These are phyloP conservation scores for Pyxicephalus adspersus DNA, from an alignment of 2,113 vertebrate genomes.

Conservation along the genomic window DNA sequence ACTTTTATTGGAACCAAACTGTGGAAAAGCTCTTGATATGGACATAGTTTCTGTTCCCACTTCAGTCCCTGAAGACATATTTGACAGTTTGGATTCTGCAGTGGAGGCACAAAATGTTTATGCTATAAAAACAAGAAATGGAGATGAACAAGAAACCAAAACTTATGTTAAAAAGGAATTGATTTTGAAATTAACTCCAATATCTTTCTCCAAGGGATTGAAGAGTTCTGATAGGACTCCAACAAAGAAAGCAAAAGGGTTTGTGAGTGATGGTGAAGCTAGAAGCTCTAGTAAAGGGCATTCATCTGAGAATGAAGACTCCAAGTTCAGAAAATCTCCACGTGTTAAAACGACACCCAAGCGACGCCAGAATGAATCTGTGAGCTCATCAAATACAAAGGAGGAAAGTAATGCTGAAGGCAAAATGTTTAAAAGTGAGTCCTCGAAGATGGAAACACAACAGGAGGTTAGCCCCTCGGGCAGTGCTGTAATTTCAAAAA, in stretches of 20 bases:
- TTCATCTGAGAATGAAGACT: conserved; percentile 66
- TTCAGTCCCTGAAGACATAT: conserved; percentile 95
- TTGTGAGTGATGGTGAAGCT: not conserved
- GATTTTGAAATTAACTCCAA: conserved; percentile 90
- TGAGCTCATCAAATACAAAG: conserved; percentile 74
- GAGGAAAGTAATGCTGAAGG: conserved; percentile 82
- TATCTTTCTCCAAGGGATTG: conserved; percentile 81
- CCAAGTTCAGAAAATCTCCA: conserved; percentile 81
- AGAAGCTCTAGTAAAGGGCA: conserved; percentile 51
- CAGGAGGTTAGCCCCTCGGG: conserved; percentile 66
- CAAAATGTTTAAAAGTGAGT: conserved; percentile 60
- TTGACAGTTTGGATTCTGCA: conserved; percentile 91
- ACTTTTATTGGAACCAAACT: conserved; percentile 74
- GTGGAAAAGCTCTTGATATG: conserved; percentile 85
- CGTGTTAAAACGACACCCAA: conserved; percentile 94
- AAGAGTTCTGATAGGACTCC: conserved; percentile 62
- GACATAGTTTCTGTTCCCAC: conserved; percentile 93
- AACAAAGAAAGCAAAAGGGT: not conserved
- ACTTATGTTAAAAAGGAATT: conserved; percentile 78
- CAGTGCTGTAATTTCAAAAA: conserved; percentile 63
- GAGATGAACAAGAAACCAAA: conserved; percentile 40
- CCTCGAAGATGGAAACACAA: conserved; percentile 59
- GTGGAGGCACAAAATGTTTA: conserved; percentile 79
- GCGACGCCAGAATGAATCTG: conserved; percentile 84
- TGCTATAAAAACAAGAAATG: conserved; percentile 1